Base-by-base conservation (phyloP, 2,888 invertebrate species). In the Alviniconcha strummeri region DNA sequence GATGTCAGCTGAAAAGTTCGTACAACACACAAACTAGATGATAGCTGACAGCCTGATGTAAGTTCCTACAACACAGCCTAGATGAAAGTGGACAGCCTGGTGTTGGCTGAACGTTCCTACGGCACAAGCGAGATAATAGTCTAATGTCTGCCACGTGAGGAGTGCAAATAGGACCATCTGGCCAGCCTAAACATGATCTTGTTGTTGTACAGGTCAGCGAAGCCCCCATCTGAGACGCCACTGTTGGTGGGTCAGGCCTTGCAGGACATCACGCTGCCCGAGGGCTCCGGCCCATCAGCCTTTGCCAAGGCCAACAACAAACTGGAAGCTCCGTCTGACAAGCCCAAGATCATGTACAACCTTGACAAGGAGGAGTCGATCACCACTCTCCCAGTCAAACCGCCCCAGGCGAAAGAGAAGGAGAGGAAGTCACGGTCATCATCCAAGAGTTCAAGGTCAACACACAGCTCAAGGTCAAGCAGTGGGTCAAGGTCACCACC, bases 341-440 rank as follows among this genome's bases (percentile, higher is more conserved):
- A 72, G n/a, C 72, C 80, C n/a, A 79, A 83, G 75, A 84, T 84
- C 67, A 15, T 80, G 67, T 80, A 80, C 57, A 55, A 80, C 60
- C 76, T 79, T 56, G 60, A 77, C 55, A 54, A 78, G 67, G 69
- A 52, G 52, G 71, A 82, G 9, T 81, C 87, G 74, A 86, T 88
- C 11, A 86, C 87, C 17, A 87, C 86, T 11, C 75, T 86, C 74
- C 87, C 89, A 54, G 86, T 89, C 72, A 88, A 87, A 36, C 83
- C 86, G 57, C 85, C 84, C 9, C 86, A 84, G 64, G 55, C 76
- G 11, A 78, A 72, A 36, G 64, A 60, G 56, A 77, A 69, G 71
- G n/a, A 72, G 15, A 81, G 83, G 6, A 86, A 83, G 74, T 83
- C 85, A 5, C 19, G 74, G 52, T 85, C 86, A n/a, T 85, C 87